These are phyloP conservation scores for rat (Rattus norvegicus) DNA, from an alignment of 2,113 vertebrate genomes.

Conservation along the genomic window DNA sequence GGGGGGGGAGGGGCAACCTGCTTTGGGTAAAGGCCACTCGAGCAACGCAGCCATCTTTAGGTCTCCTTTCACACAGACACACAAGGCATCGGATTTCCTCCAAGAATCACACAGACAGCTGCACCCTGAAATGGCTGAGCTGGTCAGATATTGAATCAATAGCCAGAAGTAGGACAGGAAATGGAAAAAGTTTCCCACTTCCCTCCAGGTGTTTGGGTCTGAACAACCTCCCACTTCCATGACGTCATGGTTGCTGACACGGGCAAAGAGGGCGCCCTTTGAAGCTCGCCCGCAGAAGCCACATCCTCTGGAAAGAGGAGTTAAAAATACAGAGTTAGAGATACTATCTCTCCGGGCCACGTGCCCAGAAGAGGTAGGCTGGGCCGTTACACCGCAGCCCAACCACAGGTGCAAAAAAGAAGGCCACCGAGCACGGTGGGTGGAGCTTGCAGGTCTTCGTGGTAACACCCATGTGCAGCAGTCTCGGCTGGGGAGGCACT, in stretches of 20 bases:
- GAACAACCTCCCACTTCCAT: constrained; percentile 79
- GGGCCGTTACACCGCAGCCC: constrained; percentile 82
- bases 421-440: background rate
- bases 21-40: background rate
- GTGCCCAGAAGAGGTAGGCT: constrained; percentile 24
- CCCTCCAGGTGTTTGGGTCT: constrained; percentile 81
- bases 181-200: constrained; percentile 73
- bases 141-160: constrained; percentile 64
- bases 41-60: background rate
- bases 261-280: constrained; percentile 82
- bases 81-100: background rate
- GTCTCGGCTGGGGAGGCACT: background rate
- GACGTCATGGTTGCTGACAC: constrained; percentile 71
- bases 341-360: constrained; percentile 60
- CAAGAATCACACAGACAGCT: background rate
- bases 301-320: constrained; percentile 86
- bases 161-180: constrained; percentile 75
- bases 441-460: background rate
- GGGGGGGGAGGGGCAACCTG: background rate
- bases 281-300: constrained; percentile 82
- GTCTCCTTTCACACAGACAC: background rate
- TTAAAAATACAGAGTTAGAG: constrained; percentile 77
- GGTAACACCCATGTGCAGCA: background rate
- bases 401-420: constrained; percentile 19
- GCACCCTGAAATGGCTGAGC: constrained; percentile 57